phyloP scores from a whole-genome alignment of 37 sponge, comb jelly and placozoan genomes.

The Eunapius fragilis region DNA sequence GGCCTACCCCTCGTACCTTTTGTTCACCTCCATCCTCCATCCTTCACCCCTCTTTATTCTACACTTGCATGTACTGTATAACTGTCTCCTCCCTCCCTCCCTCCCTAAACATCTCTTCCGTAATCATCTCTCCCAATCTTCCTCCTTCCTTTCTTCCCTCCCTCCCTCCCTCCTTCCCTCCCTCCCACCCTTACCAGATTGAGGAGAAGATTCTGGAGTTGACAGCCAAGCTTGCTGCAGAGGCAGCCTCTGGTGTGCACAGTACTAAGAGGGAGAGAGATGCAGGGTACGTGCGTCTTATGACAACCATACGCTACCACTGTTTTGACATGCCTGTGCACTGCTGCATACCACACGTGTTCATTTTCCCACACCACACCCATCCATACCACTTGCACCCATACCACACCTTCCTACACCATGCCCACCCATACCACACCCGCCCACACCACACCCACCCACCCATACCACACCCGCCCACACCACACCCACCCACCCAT shows the following conservation, averaged over 20 bases:
- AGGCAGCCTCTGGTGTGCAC: constrained; percentile 63
- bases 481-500: not conserved
- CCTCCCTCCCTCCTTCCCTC: constrained; percentile 8
- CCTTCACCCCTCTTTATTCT: too few relatives aligned
- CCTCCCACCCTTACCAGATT: constrained; percentile 32
- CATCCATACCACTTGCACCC: too few relatives aligned
- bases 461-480: not conserved
- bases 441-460: too few relatives aligned
- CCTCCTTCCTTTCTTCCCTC: not conserved
- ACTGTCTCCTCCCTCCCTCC: not conserved
- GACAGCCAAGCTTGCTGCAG: constrained; percentile 36
- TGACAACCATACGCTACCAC: too few relatives aligned
- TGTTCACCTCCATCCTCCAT: too few relatives aligned
- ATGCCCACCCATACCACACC: too few relatives aligned
- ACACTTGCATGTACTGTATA: too few relatives aligned
- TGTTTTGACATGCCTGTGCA: too few relatives aligned
- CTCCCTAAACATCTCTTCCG: too few relatives aligned
- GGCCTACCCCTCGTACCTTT: not conserved
- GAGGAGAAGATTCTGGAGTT: constrained; percentile 33
- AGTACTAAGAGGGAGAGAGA: constrained; percentile 58
- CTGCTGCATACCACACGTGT: too few relatives aligned
- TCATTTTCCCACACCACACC: too few relatives aligned
- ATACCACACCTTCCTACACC: too few relatives aligned
- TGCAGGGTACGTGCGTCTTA: not conserved
- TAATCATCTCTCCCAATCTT: not conserved